These are phyloP conservation scores for Pelecanus crispus DNA, from an alignment of 2,113 vertebrate species.

Conservation along the genomic window DNA sequence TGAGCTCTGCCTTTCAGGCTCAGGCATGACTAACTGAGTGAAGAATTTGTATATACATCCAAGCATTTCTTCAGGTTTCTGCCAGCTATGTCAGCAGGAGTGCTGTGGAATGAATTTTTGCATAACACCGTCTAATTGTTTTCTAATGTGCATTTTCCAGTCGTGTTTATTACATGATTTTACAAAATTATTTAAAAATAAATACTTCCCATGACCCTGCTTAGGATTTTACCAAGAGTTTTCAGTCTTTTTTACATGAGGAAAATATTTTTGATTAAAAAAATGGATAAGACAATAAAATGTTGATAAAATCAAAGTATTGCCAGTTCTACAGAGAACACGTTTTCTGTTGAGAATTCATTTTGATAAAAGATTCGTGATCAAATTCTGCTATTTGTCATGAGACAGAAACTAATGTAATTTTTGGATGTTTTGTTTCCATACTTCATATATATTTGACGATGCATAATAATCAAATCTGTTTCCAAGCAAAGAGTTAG, in stretches of 20 bases:
- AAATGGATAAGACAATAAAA: background rate
- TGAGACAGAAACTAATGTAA: background rate
- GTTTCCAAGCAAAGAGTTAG: background rate
- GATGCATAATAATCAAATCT: background rate
- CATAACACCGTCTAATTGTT: background rate
- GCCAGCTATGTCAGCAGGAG: background rate
- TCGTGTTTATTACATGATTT: rapidly evolving
- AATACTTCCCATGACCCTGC: background rate
- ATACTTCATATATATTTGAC: background rate
- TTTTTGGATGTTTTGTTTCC: background rate
- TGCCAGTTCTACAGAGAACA: background rate
- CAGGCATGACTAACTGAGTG: background rate
- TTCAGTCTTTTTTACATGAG: background rate
- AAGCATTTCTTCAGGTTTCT: background rate
- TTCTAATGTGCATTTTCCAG: background rate
- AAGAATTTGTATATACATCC: background rate
- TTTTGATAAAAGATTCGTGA: background rate
- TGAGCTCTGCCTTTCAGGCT: background rate
- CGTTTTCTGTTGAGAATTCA: background rate
- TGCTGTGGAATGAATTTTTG: background rate
- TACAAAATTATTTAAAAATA: background rate
- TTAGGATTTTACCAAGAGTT: background rate
- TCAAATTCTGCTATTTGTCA: background rate
- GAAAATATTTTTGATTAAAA: background rate
- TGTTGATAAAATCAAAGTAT: background rate